These are phyloP conservation scores for Platygyra sinensis DNA, from an alignment of 64 coral and sea anemone species.

Conservation along the genomic window DNA sequence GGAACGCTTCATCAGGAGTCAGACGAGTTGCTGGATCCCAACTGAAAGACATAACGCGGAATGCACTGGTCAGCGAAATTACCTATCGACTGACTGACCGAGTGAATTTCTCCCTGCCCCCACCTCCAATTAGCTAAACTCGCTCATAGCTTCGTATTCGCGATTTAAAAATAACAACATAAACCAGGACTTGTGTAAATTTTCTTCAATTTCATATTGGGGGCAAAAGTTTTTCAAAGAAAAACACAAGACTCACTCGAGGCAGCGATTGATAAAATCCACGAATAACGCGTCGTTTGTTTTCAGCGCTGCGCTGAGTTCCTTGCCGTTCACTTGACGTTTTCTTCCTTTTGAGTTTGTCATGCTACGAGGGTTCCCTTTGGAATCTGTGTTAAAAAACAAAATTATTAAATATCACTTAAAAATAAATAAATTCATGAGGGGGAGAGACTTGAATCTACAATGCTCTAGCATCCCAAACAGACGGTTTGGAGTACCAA, in stretches of 20 bases:
- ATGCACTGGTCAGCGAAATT: too few species aligned
- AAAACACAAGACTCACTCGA: conserved; percentile 75
- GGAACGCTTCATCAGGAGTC: conserved; percentile 89
- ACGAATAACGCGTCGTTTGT: conserved; percentile 90
- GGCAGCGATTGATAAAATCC: conserved; percentile 81
- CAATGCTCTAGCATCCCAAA: too few species aligned
- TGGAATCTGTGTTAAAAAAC: conserved; percentile 76
- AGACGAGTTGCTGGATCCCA: conserved; percentile 87
- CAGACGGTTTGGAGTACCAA: too few species aligned
- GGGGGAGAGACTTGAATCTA: too few species aligned
- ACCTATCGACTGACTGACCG: too few species aligned
- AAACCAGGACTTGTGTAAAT: too few species aligned
- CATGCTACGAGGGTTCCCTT: conserved; percentile 94
- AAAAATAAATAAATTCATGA: neutral
- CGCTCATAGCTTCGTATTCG: too few species aligned
- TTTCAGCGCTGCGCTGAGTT: conserved; percentile 71
- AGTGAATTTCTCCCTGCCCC: too few species aligned
- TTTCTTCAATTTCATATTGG: too few species aligned
- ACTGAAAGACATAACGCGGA: conserved; percentile 23
- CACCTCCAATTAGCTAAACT: too few species aligned
- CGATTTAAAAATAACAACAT: too few species aligned
- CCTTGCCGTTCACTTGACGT: conserved; percentile 79
- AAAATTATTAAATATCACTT: neutral
- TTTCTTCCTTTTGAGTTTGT: conserved; percentile 99
- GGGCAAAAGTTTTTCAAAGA: neutral